Evolutionary conservation across 2,888 invertebrate species (phyloP), one percentile per base, ranked within the genome.

Genomic region (Choristoneura rosaceana): DNA sequence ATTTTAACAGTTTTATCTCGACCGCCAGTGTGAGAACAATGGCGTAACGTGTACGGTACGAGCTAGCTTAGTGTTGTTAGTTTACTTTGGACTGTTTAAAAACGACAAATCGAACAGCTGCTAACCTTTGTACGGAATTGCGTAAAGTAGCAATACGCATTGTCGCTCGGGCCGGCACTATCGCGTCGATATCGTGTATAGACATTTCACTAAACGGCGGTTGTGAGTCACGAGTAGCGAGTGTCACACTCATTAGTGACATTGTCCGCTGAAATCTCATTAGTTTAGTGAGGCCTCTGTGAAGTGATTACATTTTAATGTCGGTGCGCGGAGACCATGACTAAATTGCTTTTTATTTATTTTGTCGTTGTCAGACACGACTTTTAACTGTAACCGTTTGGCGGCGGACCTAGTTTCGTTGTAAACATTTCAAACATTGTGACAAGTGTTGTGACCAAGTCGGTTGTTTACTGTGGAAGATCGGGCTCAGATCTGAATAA

Each of bases 271-370:
- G 86, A 92, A 92, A 92, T 92, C 91, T 91, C 91, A 92, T 93
- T 93, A 91, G 89, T 90, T 85, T 87, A 84, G 89, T 91, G 91
- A 90, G 91, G 91, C 90, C 89, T 86, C 84, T 89, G 89, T 90
- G 90, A 90, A 92, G 90, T 91, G 91, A 92, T 91, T 92, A 92
- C 88, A 88, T 91, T 91, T 90, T 89, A 90, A 89, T 88, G 88
- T 87, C 80, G 77, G 80, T 83, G 82, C 81, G 81, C 80, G 80
- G 79, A 84, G 86, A 82, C 85, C 82, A 83, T 86, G 85, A 82
- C 83, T 83, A 80, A 84, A 84, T 84, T 81, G 82, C 80, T 83
- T 75, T 87, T 88, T 88, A 86, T 88, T 88, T 87, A 83, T 84
- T 84, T 81, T 84, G 78, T 80, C 77, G 76, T 74, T 76, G 76